Base-by-base conservation (phyloP, 1,140 invertebrate species). In the Drosophila littoralis region DNA sequence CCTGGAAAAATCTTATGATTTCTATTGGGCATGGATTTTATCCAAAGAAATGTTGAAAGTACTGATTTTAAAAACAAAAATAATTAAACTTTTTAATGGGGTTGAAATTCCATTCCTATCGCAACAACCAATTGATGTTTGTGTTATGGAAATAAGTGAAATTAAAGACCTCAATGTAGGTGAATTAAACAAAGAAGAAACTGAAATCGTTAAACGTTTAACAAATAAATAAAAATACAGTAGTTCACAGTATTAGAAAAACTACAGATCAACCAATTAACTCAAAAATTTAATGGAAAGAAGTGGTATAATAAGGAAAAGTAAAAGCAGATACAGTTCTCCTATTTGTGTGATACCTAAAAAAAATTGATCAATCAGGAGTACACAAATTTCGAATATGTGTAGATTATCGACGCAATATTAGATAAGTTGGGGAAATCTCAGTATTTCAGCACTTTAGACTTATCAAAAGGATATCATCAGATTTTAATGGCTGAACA, bases 341-440 rank as follows among this genome's bases (percentile, higher is more conserved):
- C 40, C 40, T 43, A 43, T 43, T 7, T 17, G 42, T 43, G 7
- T 15, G 7, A 15, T 22, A 17, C 22, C 22, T 15, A 7, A 7
- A 43, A 15, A 43, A 43, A 43, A 15, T 43, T 43, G n/a, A 43
- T 43, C 13, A 15, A 15, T 43, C n/a, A 43, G n/a, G 42, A 15
- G 6, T 43, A 15, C 42, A 15, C 15, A 43, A 43, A 43, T 13
- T 7, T 15, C 42, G 42, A 6, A 43, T 43, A 6, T 13, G 42
- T 13, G 42, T 43, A 43, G n/a, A 43, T 43, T 43, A 43, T 43
- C 13, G 42, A 15, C 42, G 42, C 13, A 43, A 43, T 42, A n/a
- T n/a, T n/a, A 42, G 12, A 42, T 1, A 42, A 42, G n/a, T 12
- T 42, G 12, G 12, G 40, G 12, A 42, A 42, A 42, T 10, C 43